phyloP scores from a whole-genome alignment of 1,140 invertebrate species.

The Chironomus striatipennis region DNA sequence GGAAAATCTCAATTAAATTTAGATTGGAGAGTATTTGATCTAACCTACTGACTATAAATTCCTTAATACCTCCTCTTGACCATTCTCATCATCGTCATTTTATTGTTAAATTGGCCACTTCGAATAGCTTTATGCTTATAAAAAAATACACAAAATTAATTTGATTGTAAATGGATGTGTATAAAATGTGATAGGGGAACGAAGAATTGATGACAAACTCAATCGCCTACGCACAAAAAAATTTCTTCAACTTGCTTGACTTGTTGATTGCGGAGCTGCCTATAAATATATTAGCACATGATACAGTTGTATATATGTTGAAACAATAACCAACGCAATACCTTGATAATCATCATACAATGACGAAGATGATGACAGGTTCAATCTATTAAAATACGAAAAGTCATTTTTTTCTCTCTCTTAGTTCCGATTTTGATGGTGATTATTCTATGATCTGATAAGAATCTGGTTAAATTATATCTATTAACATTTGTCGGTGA shows the following conservation, averaged over 20 bases:
- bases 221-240: not conserved
- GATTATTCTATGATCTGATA: not conserved
- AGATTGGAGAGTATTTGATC: too few species aligned
- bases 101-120: slow-evolving; percentile 12
- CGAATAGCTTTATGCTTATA: not conserved
- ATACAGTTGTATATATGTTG: not conserved
- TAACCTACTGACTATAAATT: too few species aligned
- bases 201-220: not conserved
- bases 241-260: not conserved
- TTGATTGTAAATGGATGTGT: slow-evolving; percentile 14
- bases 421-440: not conserved
- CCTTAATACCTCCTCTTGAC: too few species aligned
- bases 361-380: not conserved
- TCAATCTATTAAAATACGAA: not conserved
- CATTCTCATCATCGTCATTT: not conserved
- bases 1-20: too few species aligned
- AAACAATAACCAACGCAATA: not conserved
- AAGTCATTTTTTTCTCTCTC: not conserved
- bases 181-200: not conserved
- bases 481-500: too few species aligned
- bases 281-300: slow-evolving; percentile 4
- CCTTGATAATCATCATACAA: not conserved
- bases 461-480: not conserved
- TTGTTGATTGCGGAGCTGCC: not conserved
- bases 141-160: not conserved